A percentile compares a stretch with the other conserved stretches of the same genome.
These are phyloP conservation scores for Nylanderia fulva DNA, from an alignment of 1,140 invertebrate species.

Conservation along the genomic window DNA sequence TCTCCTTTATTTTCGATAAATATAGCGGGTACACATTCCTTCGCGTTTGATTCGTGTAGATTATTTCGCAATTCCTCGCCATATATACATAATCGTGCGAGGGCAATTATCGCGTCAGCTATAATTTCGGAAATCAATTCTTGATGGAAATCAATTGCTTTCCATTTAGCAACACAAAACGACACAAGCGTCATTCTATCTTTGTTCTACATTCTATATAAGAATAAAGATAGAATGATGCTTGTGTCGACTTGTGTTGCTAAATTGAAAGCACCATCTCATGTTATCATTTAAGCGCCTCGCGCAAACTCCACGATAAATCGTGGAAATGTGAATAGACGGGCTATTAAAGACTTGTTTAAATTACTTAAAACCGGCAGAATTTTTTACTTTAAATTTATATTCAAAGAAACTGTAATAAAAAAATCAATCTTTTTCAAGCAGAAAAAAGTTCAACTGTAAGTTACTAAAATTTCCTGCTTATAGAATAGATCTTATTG, in stretches of 20 bases:
- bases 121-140: slow-evolving; percentile 13
- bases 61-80: slow-evolving; percentile 4
- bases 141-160: no score
- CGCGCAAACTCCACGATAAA: background rate
- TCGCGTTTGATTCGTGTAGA: background rate
- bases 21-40: slow-evolving; percentile 22
- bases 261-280: no score
- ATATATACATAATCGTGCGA: background rate
- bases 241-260: no score
- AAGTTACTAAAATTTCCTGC: no score
- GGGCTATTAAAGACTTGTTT: no score
- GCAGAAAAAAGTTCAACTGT: no score
- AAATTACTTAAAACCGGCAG: background rate
- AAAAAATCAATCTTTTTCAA: background rate
- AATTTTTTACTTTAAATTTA: background rate
- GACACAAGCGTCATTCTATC: no score
- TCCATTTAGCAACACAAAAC: no score
- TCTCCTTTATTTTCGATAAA: slow-evolving; percentile 32
- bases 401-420: background rate
- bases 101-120: slow-evolving; percentile 9
- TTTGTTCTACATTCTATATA: no score
- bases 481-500: no score
- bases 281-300: background rate
- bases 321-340: background rate
- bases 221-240: no score